Base-by-base conservation (phyloP, 1,140 invertebrate genomes). In the Caenorhabditis latens region DNA sequence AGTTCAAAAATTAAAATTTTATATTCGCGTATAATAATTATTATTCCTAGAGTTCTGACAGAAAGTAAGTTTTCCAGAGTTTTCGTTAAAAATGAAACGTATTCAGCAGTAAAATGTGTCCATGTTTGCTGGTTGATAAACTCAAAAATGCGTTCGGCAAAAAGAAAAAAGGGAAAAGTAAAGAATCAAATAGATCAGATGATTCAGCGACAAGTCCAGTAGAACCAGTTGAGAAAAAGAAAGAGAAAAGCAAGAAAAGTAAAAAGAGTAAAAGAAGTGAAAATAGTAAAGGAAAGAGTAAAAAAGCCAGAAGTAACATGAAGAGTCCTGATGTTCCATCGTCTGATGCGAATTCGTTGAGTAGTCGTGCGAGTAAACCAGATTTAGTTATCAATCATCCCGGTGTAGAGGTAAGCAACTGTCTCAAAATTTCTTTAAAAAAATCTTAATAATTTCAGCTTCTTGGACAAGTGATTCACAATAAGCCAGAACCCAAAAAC, bases 91-190 rank as follows among this genome's bases (percentile, higher is more conserved):
- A 32, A 32, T 55, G 53, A 19, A 55, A 55, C 53, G 19, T 32
- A 32, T 40, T 65, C 65, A 71, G 65, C 65, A n/a, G 8, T 19
- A 71, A 11, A 71, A 71, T 71, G 65, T 71, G 65, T 71, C 65
- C 65, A n/a, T 71, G 65, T 48, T 40, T 71, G 4, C 46, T 71
- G 42, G 13, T 71, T 71, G 43, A 71, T 16, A 71, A 71, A 71
- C 42, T 71, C 42, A 71, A 46, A 71, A 48, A 48, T 16, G 65
- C 9, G 16, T 71, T 71, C 24, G 43, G 65, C 65, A 43, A 42
- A 9, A 65, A 71, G 42, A 71, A 71, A n/a, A 71, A 48, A 42
- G 19, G n/a, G 24, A 40, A 46, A 19, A 71, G 65, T 46, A 71
- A 71, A 14, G 43, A 71, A 9, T 16, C 65, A 19, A 71, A 42